phyloP scores from a whole-genome alignment of 2,888 invertebrate species.

The Itoplectis maculator region DNA sequence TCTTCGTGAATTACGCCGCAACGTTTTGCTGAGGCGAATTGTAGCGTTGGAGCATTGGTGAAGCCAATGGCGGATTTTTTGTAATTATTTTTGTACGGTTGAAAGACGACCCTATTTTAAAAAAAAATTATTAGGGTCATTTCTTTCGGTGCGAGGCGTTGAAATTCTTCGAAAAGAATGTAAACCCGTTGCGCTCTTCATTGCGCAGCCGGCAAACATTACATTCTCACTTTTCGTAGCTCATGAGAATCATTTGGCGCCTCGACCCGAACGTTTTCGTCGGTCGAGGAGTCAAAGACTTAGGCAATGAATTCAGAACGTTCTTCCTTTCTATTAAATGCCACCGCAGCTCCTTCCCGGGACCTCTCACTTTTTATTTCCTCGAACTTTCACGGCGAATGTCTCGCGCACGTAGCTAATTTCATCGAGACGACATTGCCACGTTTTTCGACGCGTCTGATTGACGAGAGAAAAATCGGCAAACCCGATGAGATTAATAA shows the following conservation, averaged over 20 bases:
- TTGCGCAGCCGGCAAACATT: not conserved
- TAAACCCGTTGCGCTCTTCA: not conserved
- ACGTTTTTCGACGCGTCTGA: not conserved
- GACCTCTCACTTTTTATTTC: constrained; percentile 32
- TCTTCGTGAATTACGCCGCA: not conserved
- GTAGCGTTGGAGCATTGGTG: too few species aligned
- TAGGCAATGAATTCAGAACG: constrained; percentile 22
- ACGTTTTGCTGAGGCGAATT: too few species aligned
- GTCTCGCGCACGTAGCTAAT: constrained; percentile 7
- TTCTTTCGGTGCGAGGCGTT: too few species aligned
- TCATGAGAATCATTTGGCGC: constrained; percentile 25
- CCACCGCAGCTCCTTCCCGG: constrained; percentile 6
- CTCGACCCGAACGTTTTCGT: constrained; percentile 13
- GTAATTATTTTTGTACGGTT: too few species aligned
- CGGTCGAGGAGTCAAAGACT: constrained; percentile 23
- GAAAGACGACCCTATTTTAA: too few species aligned
- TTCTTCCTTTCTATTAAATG: constrained; percentile 30
- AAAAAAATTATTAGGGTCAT: too few species aligned
- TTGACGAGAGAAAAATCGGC: constrained; percentile 1
- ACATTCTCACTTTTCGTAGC: not conserved
- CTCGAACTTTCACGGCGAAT: constrained; percentile 42
- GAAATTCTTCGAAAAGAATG: too few species aligned
- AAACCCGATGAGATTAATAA: constrained; percentile 11
- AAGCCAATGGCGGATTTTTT: too few species aligned
- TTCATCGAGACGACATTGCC: not conserved